These are phyloP conservation scores for Eretmochelys imbricata DNA, from an alignment of 2,113 vertebrate genomes.

Conservation along the genomic window DNA sequence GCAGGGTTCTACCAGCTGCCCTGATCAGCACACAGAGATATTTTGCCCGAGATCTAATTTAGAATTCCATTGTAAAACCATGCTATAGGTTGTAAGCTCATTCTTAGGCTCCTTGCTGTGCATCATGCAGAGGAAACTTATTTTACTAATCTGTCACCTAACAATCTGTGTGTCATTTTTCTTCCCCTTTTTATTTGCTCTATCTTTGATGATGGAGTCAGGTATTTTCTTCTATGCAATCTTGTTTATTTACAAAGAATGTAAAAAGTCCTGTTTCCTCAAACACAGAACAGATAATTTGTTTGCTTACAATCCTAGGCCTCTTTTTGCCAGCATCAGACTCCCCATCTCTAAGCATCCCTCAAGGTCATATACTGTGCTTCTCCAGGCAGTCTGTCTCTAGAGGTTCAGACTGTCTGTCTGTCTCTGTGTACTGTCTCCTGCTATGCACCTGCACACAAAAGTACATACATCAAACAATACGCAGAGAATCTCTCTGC, in stretches of 20 bases:
- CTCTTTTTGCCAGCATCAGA: background rate
- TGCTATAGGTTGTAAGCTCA: background rate
- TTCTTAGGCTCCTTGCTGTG: rapidly evolving
- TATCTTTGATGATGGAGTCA: background rate
- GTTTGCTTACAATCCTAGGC: background rate
- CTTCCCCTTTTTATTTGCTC: background rate
- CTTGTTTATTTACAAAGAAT: background rate
- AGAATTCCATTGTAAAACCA: background rate
- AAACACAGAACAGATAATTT: background rate
- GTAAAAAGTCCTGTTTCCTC: background rate
- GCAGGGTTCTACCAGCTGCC: background rate
- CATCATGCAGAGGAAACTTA: background rate
- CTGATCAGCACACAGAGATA: rapidly evolving
- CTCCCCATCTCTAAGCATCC: background rate
- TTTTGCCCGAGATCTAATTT: background rate
- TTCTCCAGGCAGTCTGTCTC: background rate
- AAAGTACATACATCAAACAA: background rate
- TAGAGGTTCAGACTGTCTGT: background rate
- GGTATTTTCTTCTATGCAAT: background rate
- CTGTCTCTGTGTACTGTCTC: background rate
- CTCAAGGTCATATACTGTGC: background rate
- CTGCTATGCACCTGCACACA: rapidly evolving
- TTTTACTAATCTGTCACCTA: background rate
- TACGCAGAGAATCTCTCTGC: background rate
- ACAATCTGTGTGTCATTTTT: background rate